Evolutionary conservation across 53 echinoderm and acorn worm species (phyloP), one percentile per base, ranked within the genome.

Genomic region (Temnopleurus reevesii): DNA sequence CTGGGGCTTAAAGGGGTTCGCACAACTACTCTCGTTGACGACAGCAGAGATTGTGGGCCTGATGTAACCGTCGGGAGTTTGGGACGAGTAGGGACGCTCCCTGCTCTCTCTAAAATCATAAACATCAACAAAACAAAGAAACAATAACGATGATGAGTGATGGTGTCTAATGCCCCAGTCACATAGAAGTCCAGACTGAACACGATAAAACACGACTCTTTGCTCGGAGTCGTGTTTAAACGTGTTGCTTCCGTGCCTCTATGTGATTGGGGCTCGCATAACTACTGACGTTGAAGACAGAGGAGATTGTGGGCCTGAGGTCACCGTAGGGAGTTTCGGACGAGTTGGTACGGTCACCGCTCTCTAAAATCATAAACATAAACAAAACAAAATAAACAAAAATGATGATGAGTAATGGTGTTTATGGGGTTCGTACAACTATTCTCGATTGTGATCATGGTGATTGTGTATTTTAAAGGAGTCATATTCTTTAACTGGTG

Each of bases 331-430:
- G 26, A 83, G 76, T 45, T 90, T 90, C 38, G 91, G 91, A 27
- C 91, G 66, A 19, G 66, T 71, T 12, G 91, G 91, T 26, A 90
- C 91, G 54, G 84, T 90, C 18, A 90, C 84, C 1, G 91, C 91
- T 84, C 84, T 90, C 91, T 90, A 55, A 2, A 55, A 41, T 21
- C 21, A 59, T 55, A 33, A 13, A 27, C 4, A 59, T 31, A n/a
- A n/a, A n/a, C 12, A 4, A 63, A 63, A 31, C 63, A 63, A 27
- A 33, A n/a, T 18, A 63, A 31, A 63, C 63, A 63, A 33, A n/a
- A 13, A 33, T 31, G 63, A 4, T 63, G 4, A 33, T 63, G 63
- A 63, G 29, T 63, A 33, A 63, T 63, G 9, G 17, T 63, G 30
- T 63, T 31, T 13, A 31, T 2, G n/a, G n/a, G n/a, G n/a, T n/a